phyloP scores from a whole-genome alignment of 2,797 vertebrate species.

The Enteromius afrohamiltoni region DNA sequence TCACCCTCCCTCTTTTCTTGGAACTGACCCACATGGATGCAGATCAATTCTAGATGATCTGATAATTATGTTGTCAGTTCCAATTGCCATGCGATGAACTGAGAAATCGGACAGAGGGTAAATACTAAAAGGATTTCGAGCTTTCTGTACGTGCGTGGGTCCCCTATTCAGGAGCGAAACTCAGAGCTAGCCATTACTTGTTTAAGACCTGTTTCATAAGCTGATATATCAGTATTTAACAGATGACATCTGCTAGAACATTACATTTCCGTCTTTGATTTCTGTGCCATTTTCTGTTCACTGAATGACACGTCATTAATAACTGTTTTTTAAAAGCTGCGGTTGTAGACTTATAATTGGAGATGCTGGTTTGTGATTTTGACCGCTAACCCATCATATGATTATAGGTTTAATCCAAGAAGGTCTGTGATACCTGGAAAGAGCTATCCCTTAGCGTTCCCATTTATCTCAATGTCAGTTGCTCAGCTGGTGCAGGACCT shows the following conservation, averaged over 20 bases:
- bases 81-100: constrained; percentile 78
- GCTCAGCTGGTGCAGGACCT: not conserved
- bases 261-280: constrained; percentile 2
- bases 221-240: constrained; percentile 36
- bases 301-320: constrained; percentile 28
- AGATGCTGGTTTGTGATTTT: constrained; percentile 18
- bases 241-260: constrained; percentile 22
- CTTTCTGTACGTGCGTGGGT: constrained; percentile 61
- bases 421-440: constrained; percentile 16
- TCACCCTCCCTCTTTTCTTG: constrained; percentile 53
- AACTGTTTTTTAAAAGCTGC: constrained; percentile 7
- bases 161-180: not conserved
- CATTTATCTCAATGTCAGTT: constrained; percentile 20
- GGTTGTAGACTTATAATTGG: not conserved
- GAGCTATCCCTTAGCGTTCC: not conserved
- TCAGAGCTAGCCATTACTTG: constrained; percentile 16
- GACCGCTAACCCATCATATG: constrained; percentile 11
- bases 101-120: constrained; percentile 81
- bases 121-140: constrained; percentile 75
- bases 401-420: constrained; percentile 10
- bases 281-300: constrained; percentile 12
- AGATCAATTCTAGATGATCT: constrained; percentile 84
- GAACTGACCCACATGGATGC: constrained; percentile 75
- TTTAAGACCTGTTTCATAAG: constrained; percentile 33
- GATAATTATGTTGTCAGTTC: constrained; percentile 84